Base-by-base conservation (phyloP, 1,140 invertebrate genomes). In the Neodiprion virginianus region DNA sequence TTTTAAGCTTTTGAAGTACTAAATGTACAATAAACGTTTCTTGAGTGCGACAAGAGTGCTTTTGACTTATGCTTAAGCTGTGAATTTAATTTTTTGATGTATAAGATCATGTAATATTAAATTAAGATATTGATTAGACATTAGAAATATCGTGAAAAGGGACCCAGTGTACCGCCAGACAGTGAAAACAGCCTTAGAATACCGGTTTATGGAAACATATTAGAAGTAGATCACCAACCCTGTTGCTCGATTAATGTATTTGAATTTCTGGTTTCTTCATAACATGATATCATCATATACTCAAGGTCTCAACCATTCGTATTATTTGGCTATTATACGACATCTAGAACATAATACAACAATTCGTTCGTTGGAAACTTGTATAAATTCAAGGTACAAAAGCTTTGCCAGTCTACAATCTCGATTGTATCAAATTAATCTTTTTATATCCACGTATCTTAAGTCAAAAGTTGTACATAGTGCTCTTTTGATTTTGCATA, bases 111-210 rank as follows among this genome's bases (percentile, higher is more conserved):
- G n/a, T 61, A 61, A 61, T 61, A 61, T 61, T 61, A 61, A 61
- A 61, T 61, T 61, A 61, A 61, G 53, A 61, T 12, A 61, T 61
- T 61, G n/a, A 61, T 61, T 61, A 61, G 53, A 14, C 11, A 61
- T 61, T 61, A 61, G 53, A 61, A 61, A 61, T 61, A 61, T 61
- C 53, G 53, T 61, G 53, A 8, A 61, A 61, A 61, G 53, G 53
- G 53, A 61, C 53, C 53, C 53, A 61, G 53, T 61, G 53, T 61
- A 61, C n/a, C 53, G 53, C 53, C 53, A 17, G 53, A 61, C 53
- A 61, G 53, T 61, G 53, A 61, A 61, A 61, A 61, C 53, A 61
- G 53, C 53, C 53, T 61, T 61, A 61, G n/a, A 61, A 61, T 61
- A 61, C 53, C 53, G 53, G 4, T 61, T 61, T 61, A 61, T 61